A percentile compares a stretch with the other conserved stretches of the same genome.
Conservation (phyloP, 2,113 vertebrate species). For the Chauna torquata region DNA sequence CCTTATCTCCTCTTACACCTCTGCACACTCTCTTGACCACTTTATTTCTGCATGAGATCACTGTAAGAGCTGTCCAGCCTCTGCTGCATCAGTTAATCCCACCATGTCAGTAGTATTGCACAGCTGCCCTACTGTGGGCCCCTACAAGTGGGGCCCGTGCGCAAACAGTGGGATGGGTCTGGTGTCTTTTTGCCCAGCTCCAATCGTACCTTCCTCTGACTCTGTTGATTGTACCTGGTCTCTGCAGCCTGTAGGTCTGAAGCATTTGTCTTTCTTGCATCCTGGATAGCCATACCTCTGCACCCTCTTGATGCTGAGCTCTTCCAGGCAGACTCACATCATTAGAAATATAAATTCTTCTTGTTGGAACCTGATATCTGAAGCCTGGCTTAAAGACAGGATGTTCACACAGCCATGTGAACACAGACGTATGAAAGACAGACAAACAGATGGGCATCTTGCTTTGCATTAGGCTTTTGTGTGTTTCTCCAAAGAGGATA, state of each 20-base stretch:
- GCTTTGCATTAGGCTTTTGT: neutral
- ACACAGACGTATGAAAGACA: neutral
- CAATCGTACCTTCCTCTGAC: neutral
- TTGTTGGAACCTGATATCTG: neutral
- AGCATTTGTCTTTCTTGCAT: neutral
- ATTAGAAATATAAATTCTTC: neutral
- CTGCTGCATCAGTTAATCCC: neutral
- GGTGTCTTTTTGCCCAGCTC: neutral
- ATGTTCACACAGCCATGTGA: neutral
- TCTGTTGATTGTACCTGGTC: neutral
- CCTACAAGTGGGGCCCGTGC: neutral
- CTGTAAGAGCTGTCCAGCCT: neutral
- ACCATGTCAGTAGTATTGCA: neutral
- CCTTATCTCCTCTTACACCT: neutral
- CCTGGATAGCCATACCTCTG: accelerated
- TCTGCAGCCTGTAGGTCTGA: neutral
- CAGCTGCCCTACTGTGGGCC: neutral
- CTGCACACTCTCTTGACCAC: neutral
- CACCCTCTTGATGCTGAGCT: neutral
- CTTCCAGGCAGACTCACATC: neutral
- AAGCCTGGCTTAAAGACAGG: neutral
- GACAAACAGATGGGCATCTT: neutral
- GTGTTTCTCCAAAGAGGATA: neutral
- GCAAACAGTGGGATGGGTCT: neutral
- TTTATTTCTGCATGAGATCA: neutral